Base-by-base conservation (phyloP, 2,113 vertebrate species). In the Alaudala cheleensis region DNA sequence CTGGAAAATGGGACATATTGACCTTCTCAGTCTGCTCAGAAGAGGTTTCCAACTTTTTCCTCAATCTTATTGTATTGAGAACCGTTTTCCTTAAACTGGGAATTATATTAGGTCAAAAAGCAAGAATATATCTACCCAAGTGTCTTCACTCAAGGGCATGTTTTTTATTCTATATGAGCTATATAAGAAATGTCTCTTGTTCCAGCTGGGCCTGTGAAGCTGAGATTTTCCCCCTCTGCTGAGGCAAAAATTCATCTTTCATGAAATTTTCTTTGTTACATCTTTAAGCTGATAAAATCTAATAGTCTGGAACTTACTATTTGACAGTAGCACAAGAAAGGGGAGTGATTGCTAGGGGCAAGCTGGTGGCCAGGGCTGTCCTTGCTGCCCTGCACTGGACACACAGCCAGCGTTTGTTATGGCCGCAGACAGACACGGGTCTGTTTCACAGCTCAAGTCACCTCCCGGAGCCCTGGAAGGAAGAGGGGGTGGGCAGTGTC, bases 401-500 rank as follows among this genome's bases (percentile, higher is more conserved):
- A 50, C 17, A 15, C 9, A 37, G 26, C 34, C 34, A 40, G 49
- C 1, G 0, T 28, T 44, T 51, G 33, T 44, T 34, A 44, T 3
- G 25, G 81, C 25, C 69, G 4, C 1, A 5, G 58, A 53, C 49
- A 64, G 34, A 11, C 2, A 9, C 1, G 14, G 15, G 34, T 9
- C 9, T 37, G 34, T 20, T 28, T 54, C 57, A 10, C 4, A 47
- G 70, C 57, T 81, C 53, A 37, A 16, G 6, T 24, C 18, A 28
- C 57, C 72, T 28, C 28, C 42, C 66, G 57, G 70, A 78, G 64
- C 72, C 54, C 6, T 10, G 53, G 16, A 14, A 34, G 16, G n/a
- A 26, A 5, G 0, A 1, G 44, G 3, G 1, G 10, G 1, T 0
- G 1, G 39, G 47, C 2, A 4, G 28, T 23, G 53, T 83, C 94